Evolutionary conservation across 2,888 invertebrate genomes (phyloP), one percentile per base, ranked within the genome.

Genomic region (Pollenia griseotomentosa): DNA sequence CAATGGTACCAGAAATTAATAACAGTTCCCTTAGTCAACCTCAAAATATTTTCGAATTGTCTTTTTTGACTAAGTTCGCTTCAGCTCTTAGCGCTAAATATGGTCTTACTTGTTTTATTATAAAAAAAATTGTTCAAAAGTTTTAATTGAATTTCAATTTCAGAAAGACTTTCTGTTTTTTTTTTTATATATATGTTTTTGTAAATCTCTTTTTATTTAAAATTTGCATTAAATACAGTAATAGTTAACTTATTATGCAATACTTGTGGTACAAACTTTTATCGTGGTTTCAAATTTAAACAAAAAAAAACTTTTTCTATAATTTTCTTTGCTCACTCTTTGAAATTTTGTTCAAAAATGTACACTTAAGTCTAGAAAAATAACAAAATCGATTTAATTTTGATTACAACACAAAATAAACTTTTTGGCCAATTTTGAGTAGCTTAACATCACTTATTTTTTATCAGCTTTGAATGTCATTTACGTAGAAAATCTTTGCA

Each of bases 391-490:
- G 73, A 81, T 74, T 65, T 42, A 57, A 51, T 48, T 73, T 63
- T 53, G n/a, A 14, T 71, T 63, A 63, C 46, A 46, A 42, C 33
- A n/a, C 63, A 66, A 16, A 33, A 77, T n/a, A 48, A 55, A 61
- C 7, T 19, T 63, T 63, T 44, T 61, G 44, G 44, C 57, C 65
- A 55, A 65, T 33, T 55, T 65, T 5, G 33, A 6, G 10, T 3
- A 44, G 71, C 73, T 73, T 73, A 57, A 19, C 19, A 57, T 42
- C 23, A 19, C 10, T 57, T 74, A 19, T 70, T 83, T 48, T 44
- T 70, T 46, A 44, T 83, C 16, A 55, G 46, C 70, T 70, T 46
- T 68, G 46, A 83, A 63, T 77, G 55, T 46, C 70, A 77, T 77
- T 77, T 75, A 63, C 48, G 23, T 66, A 40, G 11, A 80, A 74